Evolutionary conservation across 2,113 vertebrate species (phyloP).

Genomic region (pig (Sus scrofa)): T2T-Sscrofa CM000812.6:10442001-10442500

Average conservation of each 20-base stretch:
- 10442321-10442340: fast-evolving
- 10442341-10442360: background rate
- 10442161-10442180: background rate
- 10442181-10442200: background rate
- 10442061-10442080: conserved; percentile 64
- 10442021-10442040: conserved; percentile 76
- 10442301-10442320: fast-evolving
- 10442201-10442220: background rate
- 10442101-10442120: conserved; percentile 44
- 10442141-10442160: background rate
- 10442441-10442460: background rate
- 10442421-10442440: background rate
- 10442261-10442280: no score
- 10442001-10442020: conserved; percentile 80
- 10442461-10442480: background rate
- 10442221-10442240: background rate
- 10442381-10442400: background rate
- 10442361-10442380: background rate
- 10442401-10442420: background rate
- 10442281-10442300: background rate
- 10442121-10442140: conserved; percentile 42
- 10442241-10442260: no score
- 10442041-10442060: conserved; percentile 44
- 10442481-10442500: background rate
- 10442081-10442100: conserved; percentile 66